A percentile compares a stretch with the other conserved stretches of the same genome.
These are phyloP conservation scores for Stegostoma tigrinum DNA, from an alignment of 2,113 vertebrate species.

Conservation along the genomic window DNA sequence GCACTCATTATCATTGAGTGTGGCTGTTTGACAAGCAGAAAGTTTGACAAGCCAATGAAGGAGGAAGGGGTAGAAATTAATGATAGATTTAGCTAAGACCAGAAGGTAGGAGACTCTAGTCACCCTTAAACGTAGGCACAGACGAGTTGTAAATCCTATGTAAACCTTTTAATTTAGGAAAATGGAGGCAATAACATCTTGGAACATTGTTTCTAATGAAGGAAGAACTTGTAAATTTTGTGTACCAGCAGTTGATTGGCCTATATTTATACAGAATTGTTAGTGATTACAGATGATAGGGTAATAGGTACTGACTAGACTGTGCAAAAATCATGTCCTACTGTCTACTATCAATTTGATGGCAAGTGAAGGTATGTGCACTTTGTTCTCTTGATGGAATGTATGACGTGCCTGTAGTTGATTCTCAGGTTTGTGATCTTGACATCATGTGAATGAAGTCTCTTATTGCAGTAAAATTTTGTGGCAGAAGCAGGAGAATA, in stretches of 20 bases:
- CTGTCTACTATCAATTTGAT: neutral
- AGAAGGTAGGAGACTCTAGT: too few relatives aligned
- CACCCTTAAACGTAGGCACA: neutral
- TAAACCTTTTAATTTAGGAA: too few relatives aligned
- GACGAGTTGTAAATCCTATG: neutral
- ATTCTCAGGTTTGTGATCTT: neutral
- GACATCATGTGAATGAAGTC: neutral
- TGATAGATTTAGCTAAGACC: too few relatives aligned
- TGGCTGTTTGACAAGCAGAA: too few relatives aligned
- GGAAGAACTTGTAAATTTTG: neutral
- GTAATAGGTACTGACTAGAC: neutral
- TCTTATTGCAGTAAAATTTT: neutral
- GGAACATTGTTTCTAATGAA: neutral
- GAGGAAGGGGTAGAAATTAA: too few relatives aligned
- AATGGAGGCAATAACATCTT: neutral
- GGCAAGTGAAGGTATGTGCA: neutral
- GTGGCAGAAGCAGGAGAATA: neutral
- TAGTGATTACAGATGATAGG: neutral
- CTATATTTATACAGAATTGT: neutral
- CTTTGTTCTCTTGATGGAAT: neutral
- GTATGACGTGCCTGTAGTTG: neutral
- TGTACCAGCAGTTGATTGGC: neutral
- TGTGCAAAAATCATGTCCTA: neutral
- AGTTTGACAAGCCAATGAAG: too few relatives aligned
- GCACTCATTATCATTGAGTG: too few relatives aligned